A percentile compares a stretch with the other conserved stretches of the same genome.
Evolutionary conservation across 2,888 invertebrate genomes (phyloP).

Genomic region (Calameuta idolon): DNA sequence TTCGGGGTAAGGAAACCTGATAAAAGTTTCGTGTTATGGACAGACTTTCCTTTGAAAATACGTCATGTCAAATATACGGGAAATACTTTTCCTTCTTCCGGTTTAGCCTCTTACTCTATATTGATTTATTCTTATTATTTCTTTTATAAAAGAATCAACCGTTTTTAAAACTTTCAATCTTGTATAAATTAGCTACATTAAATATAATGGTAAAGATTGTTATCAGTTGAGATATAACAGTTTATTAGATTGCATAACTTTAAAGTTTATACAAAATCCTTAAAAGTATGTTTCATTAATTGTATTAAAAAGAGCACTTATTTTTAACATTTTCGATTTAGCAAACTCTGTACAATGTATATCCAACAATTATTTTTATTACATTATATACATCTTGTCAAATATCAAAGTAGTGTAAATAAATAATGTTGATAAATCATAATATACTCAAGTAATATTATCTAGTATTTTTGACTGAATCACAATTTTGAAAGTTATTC

Average conservation of each 20-base stretch:
- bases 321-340: background rate
- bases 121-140: background rate
- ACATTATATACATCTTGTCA: background rate
- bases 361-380: background rate
- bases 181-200: background rate
- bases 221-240: background rate
- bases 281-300: background rate
- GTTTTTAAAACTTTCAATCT: background rate
- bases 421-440: background rate
- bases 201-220: background rate
- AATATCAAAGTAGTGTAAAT: background rate
- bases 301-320: background rate
- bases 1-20: background rate
- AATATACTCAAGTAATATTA: background rate
- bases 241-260: background rate
- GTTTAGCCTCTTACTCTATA: background rate
- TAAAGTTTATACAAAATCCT: background rate
- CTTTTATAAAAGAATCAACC: background rate
- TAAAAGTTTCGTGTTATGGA: background rate
- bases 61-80: background rate
- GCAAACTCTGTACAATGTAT: background rate
- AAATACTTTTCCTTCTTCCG: background rate
- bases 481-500: background rate
- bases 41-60: background rate
- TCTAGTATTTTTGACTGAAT: background rate